These are phyloP conservation scores for Caenorhabditis afra DNA, from an alignment of 2,888 invertebrate genomes.

Conservation along the genomic window DNA sequence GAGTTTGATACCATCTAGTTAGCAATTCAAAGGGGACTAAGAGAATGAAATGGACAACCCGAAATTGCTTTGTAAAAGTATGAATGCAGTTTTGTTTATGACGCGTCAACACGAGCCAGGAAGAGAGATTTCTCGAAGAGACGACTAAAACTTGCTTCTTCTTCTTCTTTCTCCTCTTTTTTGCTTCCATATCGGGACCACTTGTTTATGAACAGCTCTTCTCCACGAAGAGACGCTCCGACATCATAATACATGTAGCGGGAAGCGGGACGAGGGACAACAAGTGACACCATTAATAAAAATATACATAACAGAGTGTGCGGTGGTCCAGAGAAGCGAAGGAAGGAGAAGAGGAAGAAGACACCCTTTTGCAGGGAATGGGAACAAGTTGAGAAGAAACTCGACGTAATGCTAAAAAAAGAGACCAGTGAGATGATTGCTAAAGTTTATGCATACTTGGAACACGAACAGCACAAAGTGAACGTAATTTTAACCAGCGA, in stretches of 20 bases:
- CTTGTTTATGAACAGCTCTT: constrained; percentile 50
- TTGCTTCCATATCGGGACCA: constrained; percentile 12
- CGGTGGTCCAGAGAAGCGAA: background rate
- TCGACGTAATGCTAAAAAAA: too few relatives aligned
- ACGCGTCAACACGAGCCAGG: background rate
- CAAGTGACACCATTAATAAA: constrained; percentile 57
- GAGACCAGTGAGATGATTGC: background rate
- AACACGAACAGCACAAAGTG: constrained; percentile 11
- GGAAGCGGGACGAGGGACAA: constrained; percentile 9
- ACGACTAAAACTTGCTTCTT: constrained; percentile 19
- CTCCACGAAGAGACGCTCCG: constrained; percentile 1
- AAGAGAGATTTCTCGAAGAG: constrained; percentile 1
- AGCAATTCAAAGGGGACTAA: constrained; percentile 9
- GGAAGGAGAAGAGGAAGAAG: background rate
- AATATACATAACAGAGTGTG: constrained; percentile 48
- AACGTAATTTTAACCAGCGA: too few relatives aligned
- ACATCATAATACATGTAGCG: constrained; percentile 46
- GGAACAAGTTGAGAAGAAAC: background rate
- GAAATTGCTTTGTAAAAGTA: constrained; percentile 22
- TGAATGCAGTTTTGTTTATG: constrained; percentile 30
- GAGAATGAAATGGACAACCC: background rate
- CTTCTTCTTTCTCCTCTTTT: constrained; percentile 8
- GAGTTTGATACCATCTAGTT: constrained; percentile 47
- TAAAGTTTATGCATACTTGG: background rate
- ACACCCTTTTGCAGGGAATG: background rate